Evolutionary conservation across 23 tunicate genomes (phyloP).

Genomic region (Diplosoma virens): DNA sequence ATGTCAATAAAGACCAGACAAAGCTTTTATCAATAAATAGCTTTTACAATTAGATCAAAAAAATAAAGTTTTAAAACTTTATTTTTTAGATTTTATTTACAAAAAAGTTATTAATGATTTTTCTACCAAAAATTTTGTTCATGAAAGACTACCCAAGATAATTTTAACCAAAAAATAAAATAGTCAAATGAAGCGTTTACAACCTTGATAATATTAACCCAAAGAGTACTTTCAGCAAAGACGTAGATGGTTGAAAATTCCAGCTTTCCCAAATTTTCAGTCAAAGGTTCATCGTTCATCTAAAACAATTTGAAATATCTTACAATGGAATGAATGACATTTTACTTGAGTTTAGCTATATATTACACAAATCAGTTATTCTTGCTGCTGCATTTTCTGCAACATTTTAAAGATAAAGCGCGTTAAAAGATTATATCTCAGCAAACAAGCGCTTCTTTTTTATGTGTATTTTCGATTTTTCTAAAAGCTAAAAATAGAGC

Average conservation of each 20-base stretch:
- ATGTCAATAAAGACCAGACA: too few species aligned
- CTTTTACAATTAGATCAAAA: too few species aligned
- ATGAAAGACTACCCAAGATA: too few species aligned
- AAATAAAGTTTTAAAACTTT: too few species aligned
- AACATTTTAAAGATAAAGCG: not conserved
- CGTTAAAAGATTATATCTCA: not conserved
- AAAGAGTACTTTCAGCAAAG: constrained; percentile 46
- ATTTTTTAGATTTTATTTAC: too few species aligned
- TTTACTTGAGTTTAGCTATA: not conserved
- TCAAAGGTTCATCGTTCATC: constrained; percentile 19
- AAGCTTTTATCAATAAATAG: too few species aligned
- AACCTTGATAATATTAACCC: constrained; percentile 61
- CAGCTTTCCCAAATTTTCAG: constrained; percentile 54
- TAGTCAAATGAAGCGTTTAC: too few species aligned
- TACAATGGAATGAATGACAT: not conserved
- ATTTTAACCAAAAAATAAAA: too few species aligned
- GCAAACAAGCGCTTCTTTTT: not conserved
- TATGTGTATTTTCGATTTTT: not conserved
- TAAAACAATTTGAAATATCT: not conserved
- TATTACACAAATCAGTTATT: not conserved
- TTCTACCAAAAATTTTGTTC: too few species aligned
- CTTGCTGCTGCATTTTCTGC: not conserved
- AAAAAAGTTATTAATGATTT: too few species aligned
- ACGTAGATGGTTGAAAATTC: constrained; percentile 58
- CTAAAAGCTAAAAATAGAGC: too few species aligned